These are phyloP conservation scores for Melierax canorus DNA, from an alignment of 2,113 vertebrate genomes.

Conservation along the genomic window DNA sequence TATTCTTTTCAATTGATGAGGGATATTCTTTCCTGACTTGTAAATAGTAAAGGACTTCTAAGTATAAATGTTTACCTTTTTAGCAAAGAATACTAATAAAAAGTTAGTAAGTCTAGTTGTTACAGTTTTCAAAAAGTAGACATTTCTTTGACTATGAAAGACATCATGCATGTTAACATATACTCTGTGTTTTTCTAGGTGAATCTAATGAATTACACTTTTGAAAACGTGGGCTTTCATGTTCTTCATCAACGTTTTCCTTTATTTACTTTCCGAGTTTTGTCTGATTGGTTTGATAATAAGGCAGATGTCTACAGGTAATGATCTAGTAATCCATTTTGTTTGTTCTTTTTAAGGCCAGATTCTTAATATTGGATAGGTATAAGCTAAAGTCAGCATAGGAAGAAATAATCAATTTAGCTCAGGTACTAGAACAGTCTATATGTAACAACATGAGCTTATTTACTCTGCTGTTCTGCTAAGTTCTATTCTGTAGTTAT, in stretches of 20 bases:
- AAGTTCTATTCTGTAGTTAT: background rate
- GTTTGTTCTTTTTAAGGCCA: background rate
- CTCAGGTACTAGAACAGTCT: background rate
- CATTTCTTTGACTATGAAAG: background rate
- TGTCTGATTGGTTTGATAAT: slow-evolving; percentile 98
- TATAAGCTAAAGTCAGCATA: background rate
- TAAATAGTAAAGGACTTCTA: background rate
- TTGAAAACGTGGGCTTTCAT: slow-evolving; percentile 98
- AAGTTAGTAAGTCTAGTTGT: background rate
- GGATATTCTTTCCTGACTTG: background rate
- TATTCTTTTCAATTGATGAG: background rate
- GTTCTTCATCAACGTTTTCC: slow-evolving; percentile 96
- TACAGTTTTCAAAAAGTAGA: background rate
- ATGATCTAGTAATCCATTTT: slow-evolving; percentile 10
- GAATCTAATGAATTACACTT: slow-evolving; percentile 91
- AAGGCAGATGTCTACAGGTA: slow-evolving; percentile 92
- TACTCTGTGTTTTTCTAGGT: slow-evolving; percentile 73
- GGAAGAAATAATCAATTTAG: background rate
- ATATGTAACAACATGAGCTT: background rate
- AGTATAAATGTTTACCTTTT: background rate
- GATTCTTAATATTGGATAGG: background rate
- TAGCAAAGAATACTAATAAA: background rate
- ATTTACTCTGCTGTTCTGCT: background rate
- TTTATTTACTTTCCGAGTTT: slow-evolving; percentile 85
- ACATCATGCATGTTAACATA: background rate